These are phyloP conservation scores for Rhinella marina DNA, from an alignment of 2,797 vertebrate genomes.

Conservation along the genomic window DNA sequence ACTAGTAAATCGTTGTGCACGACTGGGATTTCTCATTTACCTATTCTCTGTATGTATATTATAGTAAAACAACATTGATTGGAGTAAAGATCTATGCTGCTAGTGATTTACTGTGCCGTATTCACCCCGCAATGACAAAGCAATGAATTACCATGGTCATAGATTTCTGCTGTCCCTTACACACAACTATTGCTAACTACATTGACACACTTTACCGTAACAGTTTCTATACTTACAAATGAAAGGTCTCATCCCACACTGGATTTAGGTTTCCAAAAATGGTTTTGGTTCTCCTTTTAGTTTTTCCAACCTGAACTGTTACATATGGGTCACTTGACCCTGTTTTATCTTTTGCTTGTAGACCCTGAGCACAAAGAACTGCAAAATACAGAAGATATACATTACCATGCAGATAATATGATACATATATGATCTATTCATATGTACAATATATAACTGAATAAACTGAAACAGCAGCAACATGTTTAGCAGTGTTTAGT, in stretches of 20 bases:
- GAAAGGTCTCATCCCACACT: conserved; percentile 96
- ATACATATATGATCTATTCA: not conserved
- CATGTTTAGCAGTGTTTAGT: too few relatives aligned
- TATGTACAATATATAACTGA: not conserved
- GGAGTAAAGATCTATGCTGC: not conserved
- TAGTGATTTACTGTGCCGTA: not conserved
- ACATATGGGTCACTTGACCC: conserved; percentile 97
- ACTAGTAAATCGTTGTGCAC: conserved; percentile 20
- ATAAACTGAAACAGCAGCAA: too few relatives aligned
- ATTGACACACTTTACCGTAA: not conserved
- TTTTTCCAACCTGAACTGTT: conserved; percentile 97
- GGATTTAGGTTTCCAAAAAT: conserved; percentile 98
- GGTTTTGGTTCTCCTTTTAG: conserved; percentile 94
- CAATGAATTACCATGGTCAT: conserved; percentile 4
- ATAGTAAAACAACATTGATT: conserved; percentile 42
- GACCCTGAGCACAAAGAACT: conserved; percentile 96
- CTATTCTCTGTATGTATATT: conserved; percentile 17
- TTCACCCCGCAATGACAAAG: conserved; percentile 21
- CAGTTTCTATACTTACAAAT: conserved; percentile 87
- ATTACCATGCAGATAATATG: not conserved
- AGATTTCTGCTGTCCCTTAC: conserved; percentile 5
- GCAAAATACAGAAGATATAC: conserved; percentile 56
- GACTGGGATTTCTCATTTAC: conserved; percentile 28
- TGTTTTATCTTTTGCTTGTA: conserved; percentile 98
- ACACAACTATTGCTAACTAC: not conserved